Percentiles rank a stretch among this genome's conserved stretches.
Evolutionary conservation across 2,797 vertebrate species (phyloP).

Genomic region (Microctenopoma stevenorrisi): DNA sequence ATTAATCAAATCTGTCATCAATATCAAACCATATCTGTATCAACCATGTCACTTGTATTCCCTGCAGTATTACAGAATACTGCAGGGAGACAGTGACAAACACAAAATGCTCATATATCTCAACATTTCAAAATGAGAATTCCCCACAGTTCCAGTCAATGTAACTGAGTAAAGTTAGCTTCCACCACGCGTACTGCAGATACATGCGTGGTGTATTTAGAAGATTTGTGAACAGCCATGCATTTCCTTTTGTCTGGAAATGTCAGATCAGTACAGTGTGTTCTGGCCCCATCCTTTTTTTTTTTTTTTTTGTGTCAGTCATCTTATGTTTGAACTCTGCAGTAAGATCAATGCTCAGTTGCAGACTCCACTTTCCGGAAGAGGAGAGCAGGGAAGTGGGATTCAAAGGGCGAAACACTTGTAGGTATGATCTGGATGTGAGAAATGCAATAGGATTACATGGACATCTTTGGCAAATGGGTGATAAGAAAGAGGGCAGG

Average conservation of each 20-base stretch:
- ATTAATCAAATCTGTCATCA: slow-evolving; percentile 79
- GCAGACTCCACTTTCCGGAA: slow-evolving; percentile 36
- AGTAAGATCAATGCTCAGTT: slow-evolving; percentile 46
- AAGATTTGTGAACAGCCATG: slow-evolving; percentile 48
- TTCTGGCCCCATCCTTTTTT: slow-evolving; percentile 16
- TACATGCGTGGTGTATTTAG: slow-evolving; percentile 37
- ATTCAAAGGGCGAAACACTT: slow-evolving; percentile 36
- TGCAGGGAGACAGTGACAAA: slow-evolving; percentile 20
- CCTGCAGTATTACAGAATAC: slow-evolving; percentile 33
- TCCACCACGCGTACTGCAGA: slow-evolving; percentile 26
- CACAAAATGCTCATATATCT: slow-evolving; percentile 28
- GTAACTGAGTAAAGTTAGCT: slow-evolving; percentile 5
- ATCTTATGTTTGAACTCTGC: slow-evolving; percentile 52
- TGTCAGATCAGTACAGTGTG: slow-evolving; percentile 60
- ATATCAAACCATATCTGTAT: slow-evolving; percentile 76
- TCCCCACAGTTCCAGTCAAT: not conserved
- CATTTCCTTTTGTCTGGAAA: slow-evolving; percentile 68
- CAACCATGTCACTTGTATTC: slow-evolving; percentile 47
- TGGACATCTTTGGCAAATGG: slow-evolving; percentile 63
- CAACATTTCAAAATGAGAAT: slow-evolving; percentile 31
- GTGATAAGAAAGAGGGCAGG: slow-evolving; percentile 36
- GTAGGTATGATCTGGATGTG: slow-evolving; percentile 36
- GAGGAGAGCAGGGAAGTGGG: slow-evolving; percentile 16
- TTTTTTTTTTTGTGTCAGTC: slow-evolving; percentile 34
- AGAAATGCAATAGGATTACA: slow-evolving; percentile 58